phyloP scores from a whole-genome alignment of 2,113 vertebrate genomes.

The Motacilla tschutschensis region DNA sequence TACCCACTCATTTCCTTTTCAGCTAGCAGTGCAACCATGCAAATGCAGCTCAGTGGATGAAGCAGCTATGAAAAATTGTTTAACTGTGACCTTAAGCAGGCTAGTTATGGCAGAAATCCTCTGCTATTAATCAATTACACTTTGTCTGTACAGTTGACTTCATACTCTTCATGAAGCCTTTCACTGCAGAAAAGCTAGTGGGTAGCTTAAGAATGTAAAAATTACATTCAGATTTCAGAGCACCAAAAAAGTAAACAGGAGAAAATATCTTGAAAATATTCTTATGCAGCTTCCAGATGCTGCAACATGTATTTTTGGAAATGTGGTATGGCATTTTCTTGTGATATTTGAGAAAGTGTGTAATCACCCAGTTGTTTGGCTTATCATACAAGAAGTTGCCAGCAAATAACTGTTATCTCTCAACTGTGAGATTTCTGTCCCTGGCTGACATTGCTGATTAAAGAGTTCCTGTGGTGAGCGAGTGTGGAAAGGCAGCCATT shows the following conservation, averaged over 20 bases:
- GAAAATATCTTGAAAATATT: slow-evolving; percentile 11
- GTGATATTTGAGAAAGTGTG: slow-evolving; percentile 30
- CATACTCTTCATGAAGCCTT: not conserved
- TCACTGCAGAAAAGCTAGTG: not conserved
- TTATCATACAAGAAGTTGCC: slow-evolving; percentile 40
- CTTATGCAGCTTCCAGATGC: not conserved
- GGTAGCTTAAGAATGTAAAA: not conserved
- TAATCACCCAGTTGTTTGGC: slow-evolving; percentile 31
- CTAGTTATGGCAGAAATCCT: not conserved
- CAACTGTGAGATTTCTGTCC: slow-evolving; percentile 30
- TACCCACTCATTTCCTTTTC: slow-evolving; percentile 20
- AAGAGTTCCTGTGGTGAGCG: not conserved
- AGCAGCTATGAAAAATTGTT: slow-evolving; percentile 8
- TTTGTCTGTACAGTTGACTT: not conserved
- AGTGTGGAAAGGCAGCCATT: slow-evolving; percentile 25
- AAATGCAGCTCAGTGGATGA: not conserved
- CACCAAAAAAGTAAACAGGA: not conserved
- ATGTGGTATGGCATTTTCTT: not conserved
- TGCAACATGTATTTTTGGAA: not conserved
- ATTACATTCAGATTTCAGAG: not conserved
- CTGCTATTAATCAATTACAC: slow-evolving; percentile 8
- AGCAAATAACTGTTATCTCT: slow-evolving; percentile 55
- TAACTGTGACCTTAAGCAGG: slow-evolving; percentile 20
- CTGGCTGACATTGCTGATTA: slow-evolving; percentile 46
- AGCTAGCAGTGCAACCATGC: not conserved